Evolutionary conservation across 2,113 vertebrate genomes (phyloP).

Genomic region (Narcine bancroftii): DNA sequence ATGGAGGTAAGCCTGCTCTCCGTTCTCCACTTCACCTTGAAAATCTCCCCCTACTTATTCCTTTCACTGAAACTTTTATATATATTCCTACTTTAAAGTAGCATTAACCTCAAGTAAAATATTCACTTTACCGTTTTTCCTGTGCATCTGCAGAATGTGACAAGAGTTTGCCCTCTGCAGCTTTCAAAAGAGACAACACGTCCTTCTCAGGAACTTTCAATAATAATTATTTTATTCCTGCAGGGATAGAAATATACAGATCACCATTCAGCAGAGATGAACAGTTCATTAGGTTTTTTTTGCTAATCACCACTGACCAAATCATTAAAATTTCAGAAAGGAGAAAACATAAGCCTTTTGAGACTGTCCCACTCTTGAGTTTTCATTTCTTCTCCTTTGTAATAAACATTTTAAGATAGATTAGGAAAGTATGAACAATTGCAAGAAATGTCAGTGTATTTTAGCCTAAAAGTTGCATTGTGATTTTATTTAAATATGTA

Average conservation of each 20-base stretch:
- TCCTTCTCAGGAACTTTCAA: background rate
- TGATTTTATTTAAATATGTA: background rate
- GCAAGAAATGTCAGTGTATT: background rate
- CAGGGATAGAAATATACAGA: background rate
- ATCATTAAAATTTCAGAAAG: background rate
- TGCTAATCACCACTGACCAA: slow-evolving; percentile 11
- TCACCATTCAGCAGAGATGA: background rate
- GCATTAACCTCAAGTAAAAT: background rate
- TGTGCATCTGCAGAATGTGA: background rate
- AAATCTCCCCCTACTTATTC: background rate
- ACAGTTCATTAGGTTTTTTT: background rate
- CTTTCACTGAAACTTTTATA: background rate
- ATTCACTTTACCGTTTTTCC: background rate
- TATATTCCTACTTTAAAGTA: background rate
- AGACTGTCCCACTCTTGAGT: background rate
- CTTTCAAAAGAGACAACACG: background rate
- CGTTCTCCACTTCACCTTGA: background rate
- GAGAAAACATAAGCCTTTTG: background rate
- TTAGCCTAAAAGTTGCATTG: no score
- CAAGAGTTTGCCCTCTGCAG: background rate
- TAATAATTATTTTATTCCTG: slow-evolving; percentile 3
- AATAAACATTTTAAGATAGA: background rate
- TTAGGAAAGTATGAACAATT: background rate
- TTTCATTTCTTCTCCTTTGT: background rate
- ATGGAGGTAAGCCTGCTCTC: background rate